Percentiles rank a stretch among this genome's conserved stretches.
Evolutionary conservation across 2,888 invertebrate species (phyloP).

Genomic region (Phengaris alcon): DNA sequence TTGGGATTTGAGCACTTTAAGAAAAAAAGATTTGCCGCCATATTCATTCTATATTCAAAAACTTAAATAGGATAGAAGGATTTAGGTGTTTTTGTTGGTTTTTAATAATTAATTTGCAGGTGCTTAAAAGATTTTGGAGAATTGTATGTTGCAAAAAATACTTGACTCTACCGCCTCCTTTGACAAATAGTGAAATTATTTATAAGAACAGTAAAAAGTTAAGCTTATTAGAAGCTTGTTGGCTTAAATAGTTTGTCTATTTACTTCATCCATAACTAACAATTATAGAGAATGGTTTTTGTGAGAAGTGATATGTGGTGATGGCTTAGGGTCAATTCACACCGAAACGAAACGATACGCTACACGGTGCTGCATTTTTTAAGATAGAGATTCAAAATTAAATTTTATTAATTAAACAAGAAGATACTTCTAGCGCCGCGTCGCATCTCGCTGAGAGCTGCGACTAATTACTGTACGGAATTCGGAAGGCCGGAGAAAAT

Average conservation of each 20-base stretch:
- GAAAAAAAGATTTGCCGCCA: slow-evolving; percentile 14
- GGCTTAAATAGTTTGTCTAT: slow-evolving; percentile 14
- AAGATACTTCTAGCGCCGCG: too few species aligned
- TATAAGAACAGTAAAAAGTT: not conserved
- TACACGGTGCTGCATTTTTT: too few species aligned
- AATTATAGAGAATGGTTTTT: not conserved
- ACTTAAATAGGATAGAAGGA: slow-evolving; percentile 20
- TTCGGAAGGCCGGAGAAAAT: too few species aligned
- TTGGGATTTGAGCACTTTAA: not conserved
- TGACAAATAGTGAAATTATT: not conserved
- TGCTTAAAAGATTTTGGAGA: not conserved
- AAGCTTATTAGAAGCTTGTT: not conserved
- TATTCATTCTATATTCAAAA: slow-evolving; percentile 13
- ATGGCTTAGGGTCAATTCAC: too few species aligned
- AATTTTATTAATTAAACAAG: too few species aligned
- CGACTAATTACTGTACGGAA: too few species aligned
- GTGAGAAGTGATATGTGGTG: too few species aligned
- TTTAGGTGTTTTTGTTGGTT: slow-evolving; percentile 12
- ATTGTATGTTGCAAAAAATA: not conserved
- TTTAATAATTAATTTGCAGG: slow-evolving; percentile 20
- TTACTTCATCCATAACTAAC: not conserved
- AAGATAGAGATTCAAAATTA: too few species aligned
- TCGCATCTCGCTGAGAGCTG: too few species aligned
- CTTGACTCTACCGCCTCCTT: not conserved
- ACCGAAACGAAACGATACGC: too few species aligned